Evolutionary conservation across 2,888 invertebrate genomes (phyloP), one percentile per base, ranked within the genome.

Genomic region (Stenodema calcarata): DNA sequence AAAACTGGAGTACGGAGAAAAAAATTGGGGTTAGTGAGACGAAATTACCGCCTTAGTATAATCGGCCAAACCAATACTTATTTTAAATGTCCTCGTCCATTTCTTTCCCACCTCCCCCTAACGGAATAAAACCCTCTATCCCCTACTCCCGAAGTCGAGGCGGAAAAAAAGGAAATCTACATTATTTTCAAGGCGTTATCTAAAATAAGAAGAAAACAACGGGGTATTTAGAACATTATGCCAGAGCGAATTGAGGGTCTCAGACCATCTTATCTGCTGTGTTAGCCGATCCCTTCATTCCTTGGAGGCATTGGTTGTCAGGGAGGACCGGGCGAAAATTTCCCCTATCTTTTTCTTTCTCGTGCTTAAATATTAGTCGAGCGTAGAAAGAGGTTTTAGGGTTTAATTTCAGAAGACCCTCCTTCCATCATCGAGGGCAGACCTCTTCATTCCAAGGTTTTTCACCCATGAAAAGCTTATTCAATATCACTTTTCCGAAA

Each of bases 401-500:
- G 44, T 81, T 42, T 87, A 81, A 82, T 82, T 62, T 69, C 44
- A 76, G 76, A 73, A 69, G 30, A 80, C 27, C 86, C 54, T n/a
- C 35, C 35, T 35, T 83, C 41, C 35, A 78, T 70, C 73, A 18
- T 70, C 54, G 62, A 23, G 23, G 23, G 62, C 62, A 62, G 12
- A 62, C 23, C 62, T 62, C 23, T 62, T 62, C 62, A 62, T 62
- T 62, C 62, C 62, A 62, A 62, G 78, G 35, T 78, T 78, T 78
- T 78, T 27, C 78, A 78, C 78, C 44, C 78, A 44, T 44, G 78
- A 78, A 78, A 62, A 78, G 44, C 78, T 78, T 78, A 44, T 73
- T 73, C 73, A 35, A 73, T 73, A 73, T 41, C 41, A 30, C 41
- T 73, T 73, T 73, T 73, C 18, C 73, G 30, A 16, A 41, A 73